A percentile compares a stretch with the other conserved stretches of the same genome.
These are phyloP conservation scores for Drosophila mimica DNA, from an alignment of 2,888 invertebrate genomes.

Conservation along the genomic window DNA sequence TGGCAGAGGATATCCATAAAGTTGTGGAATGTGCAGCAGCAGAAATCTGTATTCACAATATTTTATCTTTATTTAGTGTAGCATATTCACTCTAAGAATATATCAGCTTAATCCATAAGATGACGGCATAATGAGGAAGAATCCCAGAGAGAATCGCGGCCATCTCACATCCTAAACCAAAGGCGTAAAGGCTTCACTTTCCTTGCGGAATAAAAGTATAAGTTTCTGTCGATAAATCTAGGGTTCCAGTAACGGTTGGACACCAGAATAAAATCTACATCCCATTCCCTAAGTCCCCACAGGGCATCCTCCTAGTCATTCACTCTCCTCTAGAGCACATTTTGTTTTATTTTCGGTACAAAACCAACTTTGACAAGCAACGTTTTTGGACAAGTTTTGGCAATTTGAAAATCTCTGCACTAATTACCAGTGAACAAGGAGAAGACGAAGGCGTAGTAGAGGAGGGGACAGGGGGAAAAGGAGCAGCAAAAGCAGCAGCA, in stretches of 20 bases:
- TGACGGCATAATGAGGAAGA: background rate
- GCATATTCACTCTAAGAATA: background rate
- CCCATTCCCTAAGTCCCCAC: background rate
- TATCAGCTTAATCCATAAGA: background rate
- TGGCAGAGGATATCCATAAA: background rate
- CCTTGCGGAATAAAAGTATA: background rate
- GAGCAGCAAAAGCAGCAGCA: conserved; percentile 9
- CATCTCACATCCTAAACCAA: background rate
- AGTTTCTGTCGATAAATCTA: background rate
- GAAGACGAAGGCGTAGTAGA: background rate
- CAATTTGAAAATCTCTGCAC: conserved; percentile 83
- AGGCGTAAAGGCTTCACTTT: background rate
- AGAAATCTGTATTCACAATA: background rate
- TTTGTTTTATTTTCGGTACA: conserved; percentile 4
- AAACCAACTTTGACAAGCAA: conserved; percentile 59
- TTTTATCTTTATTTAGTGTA: background rate
- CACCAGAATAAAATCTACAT: background rate
- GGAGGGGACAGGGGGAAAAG: background rate
- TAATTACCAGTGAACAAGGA: conserved; percentile 67
- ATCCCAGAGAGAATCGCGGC: background rate
- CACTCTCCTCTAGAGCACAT: conserved; percentile 32
- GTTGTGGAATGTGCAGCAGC: background rate
- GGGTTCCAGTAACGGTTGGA: background rate
- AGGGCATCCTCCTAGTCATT: background rate
- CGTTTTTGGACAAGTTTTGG: conserved; percentile 74